Evolutionary conservation across 1,140 invertebrate species (phyloP).

Genomic region (Leguminivora glycinivorella): DNA sequence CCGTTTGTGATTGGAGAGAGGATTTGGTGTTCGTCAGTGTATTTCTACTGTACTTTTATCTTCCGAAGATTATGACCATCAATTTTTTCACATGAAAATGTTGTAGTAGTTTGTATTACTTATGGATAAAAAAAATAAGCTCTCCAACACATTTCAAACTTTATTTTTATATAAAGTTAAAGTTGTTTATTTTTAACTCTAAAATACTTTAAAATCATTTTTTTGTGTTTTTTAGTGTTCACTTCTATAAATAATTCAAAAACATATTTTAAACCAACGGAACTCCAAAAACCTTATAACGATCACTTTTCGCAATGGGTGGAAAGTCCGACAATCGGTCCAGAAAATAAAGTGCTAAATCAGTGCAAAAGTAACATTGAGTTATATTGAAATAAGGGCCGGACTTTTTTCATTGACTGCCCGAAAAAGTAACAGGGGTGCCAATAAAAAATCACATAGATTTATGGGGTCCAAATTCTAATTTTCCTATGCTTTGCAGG

Average conservation of each 20-base stretch:
- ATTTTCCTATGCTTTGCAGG: background rate
- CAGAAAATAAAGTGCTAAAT: conserved; percentile 38
- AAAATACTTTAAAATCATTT: too few species aligned
- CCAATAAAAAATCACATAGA: conserved; percentile 10
- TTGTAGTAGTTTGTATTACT: too few species aligned
- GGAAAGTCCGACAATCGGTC: conserved; percentile 39
- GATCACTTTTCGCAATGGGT: conserved; percentile 35
- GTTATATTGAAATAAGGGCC: conserved; percentile 18
- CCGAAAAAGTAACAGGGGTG: background rate
- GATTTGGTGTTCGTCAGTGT: too few species aligned
- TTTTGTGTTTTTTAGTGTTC: too few species aligned
- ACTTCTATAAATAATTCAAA: background rate
- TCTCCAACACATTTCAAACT: too few species aligned
- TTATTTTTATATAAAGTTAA: too few species aligned
- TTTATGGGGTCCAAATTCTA: background rate
- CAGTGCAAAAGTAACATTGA: conserved; percentile 26
- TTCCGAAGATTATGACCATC: too few species aligned
- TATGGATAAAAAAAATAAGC: too few species aligned
- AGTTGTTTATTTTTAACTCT: too few species aligned
- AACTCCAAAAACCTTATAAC: conserved; percentile 14
- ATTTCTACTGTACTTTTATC: too few species aligned
- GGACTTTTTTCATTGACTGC: conserved; percentile 16
- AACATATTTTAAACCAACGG: background rate
- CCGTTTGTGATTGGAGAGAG: too few species aligned
- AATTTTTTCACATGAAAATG: too few species aligned